Percentiles rank a stretch among this genome's conserved stretches.
phyloP scores from a whole-genome alignment of 2,888 invertebrate species.

The Chalcis sispes region DNA sequence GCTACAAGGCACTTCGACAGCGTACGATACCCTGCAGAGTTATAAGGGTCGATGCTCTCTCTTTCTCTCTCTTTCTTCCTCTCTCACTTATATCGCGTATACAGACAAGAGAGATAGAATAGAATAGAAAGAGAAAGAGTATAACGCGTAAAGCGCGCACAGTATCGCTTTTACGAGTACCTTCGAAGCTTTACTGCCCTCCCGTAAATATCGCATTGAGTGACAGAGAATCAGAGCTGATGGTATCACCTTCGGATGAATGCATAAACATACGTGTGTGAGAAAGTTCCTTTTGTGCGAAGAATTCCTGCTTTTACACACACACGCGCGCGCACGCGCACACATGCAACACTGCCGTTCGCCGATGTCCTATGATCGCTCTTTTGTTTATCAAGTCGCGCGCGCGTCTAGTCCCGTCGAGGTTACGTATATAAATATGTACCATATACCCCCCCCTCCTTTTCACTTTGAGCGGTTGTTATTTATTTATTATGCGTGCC shows the following conservation, averaged over 20 bases:
- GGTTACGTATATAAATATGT: no score
- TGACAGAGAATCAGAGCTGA: no score
- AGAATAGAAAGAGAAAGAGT: conserved; percentile 7
- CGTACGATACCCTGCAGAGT: no score
- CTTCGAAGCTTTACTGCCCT: conserved; percentile 59
- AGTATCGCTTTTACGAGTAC: conserved; percentile 61
- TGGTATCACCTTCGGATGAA: background rate
- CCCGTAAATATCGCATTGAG: conserved; percentile 55
- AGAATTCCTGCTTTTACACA: background rate
- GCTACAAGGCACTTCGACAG: no score
- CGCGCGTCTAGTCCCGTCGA: conserved; percentile 11
- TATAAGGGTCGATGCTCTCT: no score
- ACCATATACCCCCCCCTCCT: no score
- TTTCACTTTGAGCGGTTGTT: no score
- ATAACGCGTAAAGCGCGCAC: conserved; percentile 6
- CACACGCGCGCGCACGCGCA: background rate
- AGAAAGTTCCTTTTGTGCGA: conserved; percentile 23
- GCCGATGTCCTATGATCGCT: no score
- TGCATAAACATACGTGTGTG: background rate
- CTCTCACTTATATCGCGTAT: background rate
- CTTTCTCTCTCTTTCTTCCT: no score
- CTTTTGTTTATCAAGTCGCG: conserved; percentile 15
- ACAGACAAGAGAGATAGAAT: background rate
- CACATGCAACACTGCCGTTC: background rate
- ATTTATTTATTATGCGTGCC: no score